Conservation (phyloP, 92 coral and sea anemone genomes). For the Metridium senile region DNA sequence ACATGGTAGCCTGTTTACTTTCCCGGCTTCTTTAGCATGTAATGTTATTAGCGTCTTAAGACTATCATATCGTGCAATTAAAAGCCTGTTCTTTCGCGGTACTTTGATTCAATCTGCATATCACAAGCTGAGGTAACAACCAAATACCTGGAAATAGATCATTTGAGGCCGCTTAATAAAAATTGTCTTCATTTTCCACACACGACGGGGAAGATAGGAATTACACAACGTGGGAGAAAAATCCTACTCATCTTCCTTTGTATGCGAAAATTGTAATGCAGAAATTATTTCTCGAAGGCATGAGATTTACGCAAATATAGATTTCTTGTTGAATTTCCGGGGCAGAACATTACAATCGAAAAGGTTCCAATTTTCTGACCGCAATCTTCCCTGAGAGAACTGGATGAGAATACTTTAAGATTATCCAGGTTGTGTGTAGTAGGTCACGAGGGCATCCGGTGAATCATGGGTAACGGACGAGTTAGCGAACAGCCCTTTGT, state of each 20-base stretch:
- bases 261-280: not conserved
- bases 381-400: conserved; percentile 6
- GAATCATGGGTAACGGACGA: conserved; percentile 41
- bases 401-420: conserved; percentile 12
- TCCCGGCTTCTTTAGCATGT: conserved; percentile 83
- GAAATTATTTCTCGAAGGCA: conserved; percentile 59
- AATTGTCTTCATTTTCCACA: not conserved
- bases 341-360: conserved; percentile 44
- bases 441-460: conserved; percentile 40
- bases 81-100: conserved; percentile 22
- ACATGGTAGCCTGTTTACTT: conserved; percentile 47
- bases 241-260: not conserved
- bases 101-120: conserved; percentile 8
- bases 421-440: conserved; percentile 13
- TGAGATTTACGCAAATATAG: conserved; percentile 63
- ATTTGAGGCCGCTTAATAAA: not conserved
- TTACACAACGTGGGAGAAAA: not conserved
- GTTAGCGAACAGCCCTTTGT: conserved; percentile 52
- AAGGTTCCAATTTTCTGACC: conserved; percentile 7
- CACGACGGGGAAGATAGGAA: not conserved
- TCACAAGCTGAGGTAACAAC: not conserved
- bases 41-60: conserved; percentile 69
- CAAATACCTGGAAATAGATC: conserved; percentile 6
- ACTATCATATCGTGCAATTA: conserved; percentile 77
- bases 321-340: conserved; percentile 76